These are phyloP conservation scores for Melikaiella ostensackeni DNA, from an alignment of 2,888 invertebrate species.

Conservation along the genomic window DNA sequence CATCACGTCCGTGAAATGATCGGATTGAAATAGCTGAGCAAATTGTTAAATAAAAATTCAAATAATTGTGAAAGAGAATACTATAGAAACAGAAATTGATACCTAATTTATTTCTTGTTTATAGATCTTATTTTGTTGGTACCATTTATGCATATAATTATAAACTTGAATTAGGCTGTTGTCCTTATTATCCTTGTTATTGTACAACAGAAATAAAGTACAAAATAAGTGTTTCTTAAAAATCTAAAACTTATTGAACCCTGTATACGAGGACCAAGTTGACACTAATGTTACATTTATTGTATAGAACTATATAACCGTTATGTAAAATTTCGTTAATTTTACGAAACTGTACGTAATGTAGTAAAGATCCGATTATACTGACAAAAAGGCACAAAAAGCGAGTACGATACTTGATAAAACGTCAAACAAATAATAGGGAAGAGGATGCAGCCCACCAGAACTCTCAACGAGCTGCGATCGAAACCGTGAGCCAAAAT, in stretches of 20 bases:
- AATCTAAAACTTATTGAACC: not conserved
- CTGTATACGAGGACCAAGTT: not conserved
- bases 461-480: slow-evolving; percentile 50
- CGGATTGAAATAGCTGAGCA: not conserved
- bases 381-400: slow-evolving; percentile 4
- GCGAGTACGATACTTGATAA: not conserved
- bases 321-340: not conserved
- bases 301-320: not conserved
- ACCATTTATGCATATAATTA: too few relatives aligned
- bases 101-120: not conserved
- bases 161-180: not conserved
- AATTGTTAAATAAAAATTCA: not conserved
- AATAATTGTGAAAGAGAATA: not conserved
- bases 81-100: not conserved
- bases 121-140: too few relatives aligned
- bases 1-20: not conserved
- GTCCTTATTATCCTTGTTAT: not conserved
- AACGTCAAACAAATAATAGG: slow-evolving; percentile 35
- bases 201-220: not conserved
- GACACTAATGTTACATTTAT: not conserved
- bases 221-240: not conserved
- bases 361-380: not conserved
- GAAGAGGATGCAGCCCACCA: slow-evolving; percentile 49
- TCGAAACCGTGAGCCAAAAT: slow-evolving; percentile 64
- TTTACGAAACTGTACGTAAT: not conserved